Conservation (phyloP, 2,113 vertebrate genomes). For the Corydoras maculifer region DNA sequence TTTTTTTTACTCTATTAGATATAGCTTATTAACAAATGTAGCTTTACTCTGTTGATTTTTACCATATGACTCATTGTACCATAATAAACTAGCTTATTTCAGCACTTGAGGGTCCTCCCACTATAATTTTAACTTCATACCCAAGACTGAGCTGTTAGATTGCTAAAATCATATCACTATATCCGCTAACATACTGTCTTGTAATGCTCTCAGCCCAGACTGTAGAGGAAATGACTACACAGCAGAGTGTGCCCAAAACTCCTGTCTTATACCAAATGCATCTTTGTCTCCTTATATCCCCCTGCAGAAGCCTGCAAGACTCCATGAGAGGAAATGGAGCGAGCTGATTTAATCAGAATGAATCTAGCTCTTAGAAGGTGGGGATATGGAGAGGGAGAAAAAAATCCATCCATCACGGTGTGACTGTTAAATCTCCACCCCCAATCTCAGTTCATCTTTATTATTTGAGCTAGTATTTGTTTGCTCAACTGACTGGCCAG, state of each 20-base stretch:
- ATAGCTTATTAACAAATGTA: not conserved
- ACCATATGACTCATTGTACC: conserved; percentile 3
- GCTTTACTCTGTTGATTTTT: conserved; percentile 9
- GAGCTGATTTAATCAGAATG: conserved; percentile 43
- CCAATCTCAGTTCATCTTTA: conserved; percentile 58
- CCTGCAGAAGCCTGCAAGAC: not conserved
- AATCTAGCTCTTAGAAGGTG: conserved; percentile 40
- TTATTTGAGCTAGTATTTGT: conserved; percentile 54
- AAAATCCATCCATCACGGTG: conserved; percentile 39
- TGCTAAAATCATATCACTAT: conserved; percentile 23
- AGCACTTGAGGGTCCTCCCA: conserved; percentile 18
- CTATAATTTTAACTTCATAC: conserved; percentile 7
- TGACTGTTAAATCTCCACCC: conserved; percentile 49
- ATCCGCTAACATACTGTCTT: conserved; percentile 13
- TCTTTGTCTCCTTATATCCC: conserved; percentile 30
- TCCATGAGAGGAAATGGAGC: conserved; percentile 15
- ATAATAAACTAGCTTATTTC: conserved; percentile 26
- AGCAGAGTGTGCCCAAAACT: not conserved
- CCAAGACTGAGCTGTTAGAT: conserved; percentile 27
- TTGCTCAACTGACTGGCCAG: conserved; percentile 8
- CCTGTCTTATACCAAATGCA: conserved; percentile 7
- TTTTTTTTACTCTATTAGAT: no score
- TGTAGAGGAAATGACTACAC: conserved; percentile 10
- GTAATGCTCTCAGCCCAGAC: conserved; percentile 1
- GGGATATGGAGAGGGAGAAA: conserved; percentile 37